Base-by-base conservation (phyloP, 92 coral and sea anemone species). In the Siderastrea siderea region DNA sequence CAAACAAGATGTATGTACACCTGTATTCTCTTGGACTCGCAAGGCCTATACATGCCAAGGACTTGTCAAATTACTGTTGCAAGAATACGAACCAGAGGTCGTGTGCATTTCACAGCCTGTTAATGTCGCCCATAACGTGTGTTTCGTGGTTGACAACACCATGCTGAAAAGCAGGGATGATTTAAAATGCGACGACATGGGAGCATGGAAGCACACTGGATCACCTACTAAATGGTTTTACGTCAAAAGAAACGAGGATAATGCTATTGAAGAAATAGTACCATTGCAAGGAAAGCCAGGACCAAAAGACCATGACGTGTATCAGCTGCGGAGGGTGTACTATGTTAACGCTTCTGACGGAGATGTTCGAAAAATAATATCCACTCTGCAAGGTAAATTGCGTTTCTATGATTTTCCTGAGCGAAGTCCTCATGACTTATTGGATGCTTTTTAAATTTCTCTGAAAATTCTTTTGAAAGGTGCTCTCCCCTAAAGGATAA, bases 101-200 rank as follows among this genome's bases (percentile, higher is more conserved):
- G 55, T 88, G 71, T 88, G 87, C 47, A 47, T 80, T 66, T 81
- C 66, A 14, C 84, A 74, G 68, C 92, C 92, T 72, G 52, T 89
- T 19, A 83, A 89, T 55, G 64, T 89, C 52, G 54, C 89, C 7
- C 79, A 83, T 74, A 89, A 84, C 54, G 88, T 83, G 13, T 62
- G 78, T 3, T 89, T 89, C 71, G 47, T 83, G 57, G 85, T 84
- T 44, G 89, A 84, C 60, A 49, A 58, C 14, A 52, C 38, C 14
- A 52, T 52, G 64, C 47, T 89, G 68, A n/a, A 82, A 59, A 69
- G 76, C 75, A 54, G 46, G 45, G 92, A 90, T 11, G 90, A 90
- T 46, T 5, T 90, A 50, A 90, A 84, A 57, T 84, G 81, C 63
- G 90, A 85, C 54, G 93, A 90, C 13, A 90, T 84, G 90, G 93